Percentiles rank a stretch among this genome's conserved stretches.
Conservation (phyloP, 2,888 invertebrate species). For the Cataglyphis cursor region DNA sequence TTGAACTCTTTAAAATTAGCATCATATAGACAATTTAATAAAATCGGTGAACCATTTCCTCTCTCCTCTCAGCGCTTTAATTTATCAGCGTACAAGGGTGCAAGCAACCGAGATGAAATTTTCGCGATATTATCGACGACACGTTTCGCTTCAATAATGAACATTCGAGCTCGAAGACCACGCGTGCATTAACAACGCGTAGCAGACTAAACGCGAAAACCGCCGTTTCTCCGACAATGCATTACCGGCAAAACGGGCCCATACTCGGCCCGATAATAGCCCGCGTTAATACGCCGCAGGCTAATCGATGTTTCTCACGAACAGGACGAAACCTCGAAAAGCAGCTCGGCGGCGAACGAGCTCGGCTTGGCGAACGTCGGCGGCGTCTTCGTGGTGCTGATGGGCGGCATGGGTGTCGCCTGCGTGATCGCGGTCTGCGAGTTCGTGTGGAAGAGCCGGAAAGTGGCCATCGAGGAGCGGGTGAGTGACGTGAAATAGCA, state of each 20-base stretch:
- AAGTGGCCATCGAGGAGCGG: constrained; percentile 96
- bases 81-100: neutral
- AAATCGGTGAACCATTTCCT: neutral
- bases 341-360: constrained; percentile 95
- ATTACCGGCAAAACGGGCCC: constrained; percentile 16
- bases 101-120: constrained; percentile 27
- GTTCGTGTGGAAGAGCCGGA: constrained; percentile 98
- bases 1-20: neutral
- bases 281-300: constrained; percentile 30
- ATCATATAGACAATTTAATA: neutral
- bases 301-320: constrained; percentile 50
- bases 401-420: constrained; percentile 97
- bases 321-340: constrained; percentile 94
- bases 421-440: constrained; percentile 97
- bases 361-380: constrained; percentile 98
- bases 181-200: constrained; percentile 49
- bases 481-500: constrained; percentile 88
- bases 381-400: constrained; percentile 98
- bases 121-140: constrained; percentile 37
- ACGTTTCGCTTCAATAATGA: constrained; percentile 44
- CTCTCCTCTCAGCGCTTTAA: constrained; percentile 13
- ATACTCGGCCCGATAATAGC: constrained; percentile 12
- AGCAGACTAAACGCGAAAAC: constrained; percentile 48
- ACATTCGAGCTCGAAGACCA: constrained; percentile 30
- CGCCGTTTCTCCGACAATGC: constrained; percentile 35